Evolutionary conservation across 2,797 vertebrate species (phyloP), one percentile per base, ranked within the genome.

Genomic region (Danio aesculapii): DNA sequence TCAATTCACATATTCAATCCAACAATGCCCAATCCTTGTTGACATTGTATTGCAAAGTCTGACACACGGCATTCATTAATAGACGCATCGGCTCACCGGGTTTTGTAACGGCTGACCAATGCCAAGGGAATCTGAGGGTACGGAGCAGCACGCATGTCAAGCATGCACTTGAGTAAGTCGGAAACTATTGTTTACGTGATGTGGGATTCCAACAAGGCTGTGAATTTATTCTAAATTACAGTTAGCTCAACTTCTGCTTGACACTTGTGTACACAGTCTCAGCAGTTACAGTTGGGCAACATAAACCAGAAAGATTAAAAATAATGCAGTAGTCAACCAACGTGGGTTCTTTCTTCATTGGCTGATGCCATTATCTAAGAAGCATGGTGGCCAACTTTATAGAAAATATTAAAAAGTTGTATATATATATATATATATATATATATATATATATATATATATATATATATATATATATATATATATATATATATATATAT

Each of bases 21-120:
- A 66, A 58, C 52, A 7, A 43, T 50, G 68, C 79, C 66, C 41
- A 57, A 69, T 68, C 30, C 16, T 82, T 55, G 9, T 49, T 72
- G 76, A 68, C 75, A 82, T 55, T 47, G 58, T 30, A 84, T 62
- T 49, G 76, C 43, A 77, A 81, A 81, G 44, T 61, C 55, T 0
- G 63, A 76, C 81, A 82, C 52, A 63, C 69, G 50, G 66, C 47
- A 46, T 84, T 84, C 47, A 46, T 84, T 84, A 88, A 84, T 66
- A 84, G 74, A 82, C 9, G 50, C 73, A 67, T 69, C 47, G 13
- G 46, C 53, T 78, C 73, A 77, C 62, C 39, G 52, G 14, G n/a
- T 19, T 68, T 55, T 57, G 0, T 16, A 61, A 75, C 10, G 14
- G 30, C n/a, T 61, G 70, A 76, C 71, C 53, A 43, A 66, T 47